These are phyloP conservation scores for Pygocentrus nattereri DNA, from an alignment of 2,797 vertebrate genomes.

Conservation along the genomic window DNA sequence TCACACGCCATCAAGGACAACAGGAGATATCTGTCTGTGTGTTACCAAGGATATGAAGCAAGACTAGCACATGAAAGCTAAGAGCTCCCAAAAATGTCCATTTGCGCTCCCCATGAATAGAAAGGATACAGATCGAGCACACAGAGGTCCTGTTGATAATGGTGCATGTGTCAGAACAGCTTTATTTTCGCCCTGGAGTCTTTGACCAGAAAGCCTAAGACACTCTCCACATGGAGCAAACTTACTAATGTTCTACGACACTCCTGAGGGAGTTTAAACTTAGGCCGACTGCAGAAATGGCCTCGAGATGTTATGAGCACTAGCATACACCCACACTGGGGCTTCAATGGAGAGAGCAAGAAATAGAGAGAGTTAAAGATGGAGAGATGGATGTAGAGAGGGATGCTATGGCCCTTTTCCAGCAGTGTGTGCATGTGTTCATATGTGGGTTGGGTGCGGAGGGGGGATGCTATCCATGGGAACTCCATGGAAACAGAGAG, in stretches of 20 bases:
- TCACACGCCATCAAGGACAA: neutral
- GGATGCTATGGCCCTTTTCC: neutral
- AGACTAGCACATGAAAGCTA: neutral
- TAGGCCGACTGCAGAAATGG: neutral
- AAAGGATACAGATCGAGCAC: neutral
- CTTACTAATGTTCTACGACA: neutral
- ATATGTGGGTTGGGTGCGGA: neutral
- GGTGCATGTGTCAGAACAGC: neutral
- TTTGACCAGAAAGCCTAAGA: slow-evolving; percentile 15
- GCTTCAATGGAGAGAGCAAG: neutral
- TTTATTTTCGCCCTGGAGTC: neutral
- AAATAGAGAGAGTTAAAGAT: neutral
- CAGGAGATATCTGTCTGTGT: neutral
- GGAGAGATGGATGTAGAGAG: neutral
- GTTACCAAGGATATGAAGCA: neutral
- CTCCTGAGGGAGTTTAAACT: neutral
- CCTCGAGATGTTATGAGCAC: neutral
- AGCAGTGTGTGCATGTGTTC: neutral
- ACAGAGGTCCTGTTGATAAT: neutral
- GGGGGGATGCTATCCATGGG: slow-evolving; percentile 24
- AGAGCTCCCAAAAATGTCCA: neutral
- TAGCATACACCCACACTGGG: slow-evolving; percentile 13
- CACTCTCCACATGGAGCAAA: neutral
- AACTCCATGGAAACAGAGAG: slow-evolving; percentile 38
- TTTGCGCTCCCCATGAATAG: neutral